Conservation (phyloP, 2,113 vertebrate species). For the Tetrax tetrax region DNA sequence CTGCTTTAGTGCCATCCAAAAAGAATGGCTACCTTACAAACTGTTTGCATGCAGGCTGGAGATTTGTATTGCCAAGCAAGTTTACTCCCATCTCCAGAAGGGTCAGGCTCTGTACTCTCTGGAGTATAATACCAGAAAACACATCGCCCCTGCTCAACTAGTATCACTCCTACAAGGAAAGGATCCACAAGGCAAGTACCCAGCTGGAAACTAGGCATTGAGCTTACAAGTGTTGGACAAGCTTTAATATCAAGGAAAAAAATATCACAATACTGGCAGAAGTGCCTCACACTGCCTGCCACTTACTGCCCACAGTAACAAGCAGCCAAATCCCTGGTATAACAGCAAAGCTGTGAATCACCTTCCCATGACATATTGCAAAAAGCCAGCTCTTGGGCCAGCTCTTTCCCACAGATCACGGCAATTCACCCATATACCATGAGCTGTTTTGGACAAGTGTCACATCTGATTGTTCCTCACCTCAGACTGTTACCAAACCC, state of each 20-base stretch:
- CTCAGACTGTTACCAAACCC: not conserved
- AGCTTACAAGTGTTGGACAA: not conserved
- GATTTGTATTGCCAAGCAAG: not conserved
- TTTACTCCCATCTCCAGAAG: not conserved
- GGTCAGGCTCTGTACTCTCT: not conserved
- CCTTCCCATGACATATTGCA: slow-evolving; percentile 3
- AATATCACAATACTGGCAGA: not conserved
- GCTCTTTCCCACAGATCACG: not conserved
- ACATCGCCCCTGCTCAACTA: not conserved
- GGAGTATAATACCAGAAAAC: not conserved
- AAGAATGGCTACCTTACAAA: not conserved
- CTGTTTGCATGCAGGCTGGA: not conserved
- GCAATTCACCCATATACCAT: not conserved
- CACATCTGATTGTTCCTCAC: not conserved
- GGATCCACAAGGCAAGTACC: not conserved
- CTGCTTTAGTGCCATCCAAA: not conserved
- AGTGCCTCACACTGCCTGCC: not conserved
- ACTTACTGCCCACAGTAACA: not conserved
- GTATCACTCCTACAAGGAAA: not conserved
- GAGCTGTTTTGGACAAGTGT: not conserved
- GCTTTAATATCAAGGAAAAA: not conserved
- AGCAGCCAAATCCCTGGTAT: not conserved
- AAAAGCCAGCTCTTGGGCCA: not conserved
- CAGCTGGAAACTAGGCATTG: not conserved
- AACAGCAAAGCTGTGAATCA: slow-evolving; percentile 22